Conservation (phyloP, 1,140 invertebrate genomes). For the Leptopilina boulardi region DNA sequence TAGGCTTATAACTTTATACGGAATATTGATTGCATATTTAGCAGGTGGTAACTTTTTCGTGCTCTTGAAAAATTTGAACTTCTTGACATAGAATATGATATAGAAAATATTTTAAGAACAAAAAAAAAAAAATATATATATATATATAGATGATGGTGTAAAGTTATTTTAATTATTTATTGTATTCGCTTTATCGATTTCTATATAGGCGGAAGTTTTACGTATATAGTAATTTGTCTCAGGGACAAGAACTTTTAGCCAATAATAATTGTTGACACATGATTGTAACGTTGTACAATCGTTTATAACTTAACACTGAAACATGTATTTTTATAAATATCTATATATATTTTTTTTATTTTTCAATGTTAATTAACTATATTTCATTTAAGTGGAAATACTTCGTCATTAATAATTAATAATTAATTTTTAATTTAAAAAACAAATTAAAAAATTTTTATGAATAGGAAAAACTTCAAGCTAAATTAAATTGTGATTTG, state of each 20-base stretch:
- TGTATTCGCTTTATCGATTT: neutral
- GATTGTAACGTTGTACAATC: neutral
- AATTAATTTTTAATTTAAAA: too few species aligned
- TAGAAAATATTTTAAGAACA: neutral
- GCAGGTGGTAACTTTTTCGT: neutral
- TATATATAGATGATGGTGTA: too few species aligned
- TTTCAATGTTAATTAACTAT: too few species aligned
- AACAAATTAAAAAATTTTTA: too few species aligned
- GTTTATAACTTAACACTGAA: neutral
- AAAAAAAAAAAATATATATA: too few species aligned
- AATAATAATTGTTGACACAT: conserved; percentile 1
- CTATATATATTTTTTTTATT: neutral
- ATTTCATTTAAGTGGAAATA: too few species aligned
- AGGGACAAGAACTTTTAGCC: conserved; percentile 20
- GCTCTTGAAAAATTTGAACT: neutral
- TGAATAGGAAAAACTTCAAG: too few species aligned
- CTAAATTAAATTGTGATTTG: too few species aligned
- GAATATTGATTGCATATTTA: conserved; percentile 7
- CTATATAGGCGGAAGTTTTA: neutral
- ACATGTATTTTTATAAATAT: neutral
- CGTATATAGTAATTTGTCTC: neutral
- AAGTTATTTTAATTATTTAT: conserved; percentile 9
- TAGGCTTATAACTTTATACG: neutral
- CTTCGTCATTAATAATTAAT: too few species aligned
- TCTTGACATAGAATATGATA: neutral